Evolutionary conservation across 2,113 vertebrate species (phyloP).

Genomic region (Thalassarche chlororhynchos): DNA sequence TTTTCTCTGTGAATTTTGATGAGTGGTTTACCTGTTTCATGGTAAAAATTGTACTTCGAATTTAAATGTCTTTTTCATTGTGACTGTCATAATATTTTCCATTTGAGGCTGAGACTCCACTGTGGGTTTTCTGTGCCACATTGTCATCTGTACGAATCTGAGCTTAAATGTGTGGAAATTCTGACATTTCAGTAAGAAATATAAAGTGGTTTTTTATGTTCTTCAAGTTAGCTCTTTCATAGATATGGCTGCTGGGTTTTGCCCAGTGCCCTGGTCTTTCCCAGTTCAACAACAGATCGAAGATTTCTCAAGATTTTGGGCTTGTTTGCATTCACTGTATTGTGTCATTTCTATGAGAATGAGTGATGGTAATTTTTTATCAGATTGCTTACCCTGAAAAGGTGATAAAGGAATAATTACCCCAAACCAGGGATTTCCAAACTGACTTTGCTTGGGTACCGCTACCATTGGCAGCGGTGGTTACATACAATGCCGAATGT

Average conservation of each 20-base stretch:
- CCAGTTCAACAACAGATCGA: neutral
- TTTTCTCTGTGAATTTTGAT: neutral
- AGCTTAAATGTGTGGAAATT: slow-evolving; percentile 54
- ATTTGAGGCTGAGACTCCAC: slow-evolving; percentile 54
- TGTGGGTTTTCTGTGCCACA: slow-evolving; percentile 57
- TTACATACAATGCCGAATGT: fast-evolving
- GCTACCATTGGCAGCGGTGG: fast-evolving
- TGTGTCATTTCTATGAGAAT: neutral
- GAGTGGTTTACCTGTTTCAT: slow-evolving; percentile 47
- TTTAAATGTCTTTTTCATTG: slow-evolving; percentile 50
- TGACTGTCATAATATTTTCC: slow-evolving; percentile 59
- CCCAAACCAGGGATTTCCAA: neutral
- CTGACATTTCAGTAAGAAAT: slow-evolving; percentile 46
- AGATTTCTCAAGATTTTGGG: neutral
- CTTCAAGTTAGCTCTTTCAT: neutral
- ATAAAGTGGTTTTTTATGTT: neutral
- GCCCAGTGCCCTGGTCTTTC: slow-evolving; percentile 43
- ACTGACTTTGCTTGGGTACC: neutral
- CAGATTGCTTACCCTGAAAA: neutral
- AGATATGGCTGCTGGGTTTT: slow-evolving; percentile 27
- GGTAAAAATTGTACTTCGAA: slow-evolving; percentile 41
- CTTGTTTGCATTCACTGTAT: neutral
- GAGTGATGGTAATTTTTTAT: neutral
- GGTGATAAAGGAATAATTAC: neutral
- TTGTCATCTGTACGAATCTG: slow-evolving; percentile 29